Base-by-base conservation (phyloP, 2,797 vertebrate genomes). In the Anisognathus igniventris region DNA sequence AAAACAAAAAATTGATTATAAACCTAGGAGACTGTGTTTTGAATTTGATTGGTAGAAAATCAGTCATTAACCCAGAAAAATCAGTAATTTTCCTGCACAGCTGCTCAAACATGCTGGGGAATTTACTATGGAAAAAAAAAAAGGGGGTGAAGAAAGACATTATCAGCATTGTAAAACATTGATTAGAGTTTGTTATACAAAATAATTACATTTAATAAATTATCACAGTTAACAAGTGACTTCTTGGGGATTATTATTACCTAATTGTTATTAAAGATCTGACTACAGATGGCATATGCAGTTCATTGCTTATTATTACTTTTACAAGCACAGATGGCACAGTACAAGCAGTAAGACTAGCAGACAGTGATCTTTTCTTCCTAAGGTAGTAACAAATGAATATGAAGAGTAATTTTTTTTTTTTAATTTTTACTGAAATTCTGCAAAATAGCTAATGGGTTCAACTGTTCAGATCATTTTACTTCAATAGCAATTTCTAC, bases 251-350 rank as follows among this genome's bases (percentile, higher is more conserved):
- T 97, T 96, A 90, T 94, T 96, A 93, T 97, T 95, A 90, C 91
- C 93, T 97, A 97, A 97, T 97, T 97, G 91, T 90, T 95, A 96
- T 93, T 97, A 96, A 96, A 96, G 76, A 96, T 92, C 51, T 87
- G 86, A 96, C 90, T 97, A 95, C 95, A 97, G 96, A 97, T 96
- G 97, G 96, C 94, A 94, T 96, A 90, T 87, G 95, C 88, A 96
- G 91, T 96, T 95, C 96, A 92, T 94, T 96, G 95, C 96, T 96
- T 97, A 92, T 97, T 97, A 96, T 96, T 96, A 93, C 95, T 97
- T 97, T 96, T 97, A 95, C 85, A 97, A 96, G 96, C 94, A 96
- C 97, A 98, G 97, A 98, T 97, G 97, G 97, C 88, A 96, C 87
- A 70, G 87, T 90, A 94, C 91, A 94, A 94, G 96, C 95, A 95